phyloP scores from a whole-genome alignment of 2,113 vertebrate species.

The sheep (Ovis aries) region DNA sequence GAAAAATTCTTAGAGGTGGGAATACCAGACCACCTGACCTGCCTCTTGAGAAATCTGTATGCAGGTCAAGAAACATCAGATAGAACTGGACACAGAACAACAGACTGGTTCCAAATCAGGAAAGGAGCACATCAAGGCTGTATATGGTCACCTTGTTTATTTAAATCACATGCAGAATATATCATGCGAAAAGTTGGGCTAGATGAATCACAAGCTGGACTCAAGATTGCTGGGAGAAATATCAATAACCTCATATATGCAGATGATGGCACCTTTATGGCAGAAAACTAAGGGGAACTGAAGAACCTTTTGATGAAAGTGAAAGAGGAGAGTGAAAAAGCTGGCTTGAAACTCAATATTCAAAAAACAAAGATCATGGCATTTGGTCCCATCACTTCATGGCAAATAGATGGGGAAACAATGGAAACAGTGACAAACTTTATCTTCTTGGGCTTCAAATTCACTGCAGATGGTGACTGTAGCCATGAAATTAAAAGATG shows the following conservation, averaged over 20 bases:
- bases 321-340: neutral
- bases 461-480: neutral
- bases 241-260: neutral
- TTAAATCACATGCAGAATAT: neutral
- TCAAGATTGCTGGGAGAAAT: neutral
- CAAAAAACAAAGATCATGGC: neutral
- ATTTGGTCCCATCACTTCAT: neutral
- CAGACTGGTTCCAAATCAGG: neutral
- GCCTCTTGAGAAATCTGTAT: neutral
- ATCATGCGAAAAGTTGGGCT: rapidly evolving
- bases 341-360: neutral
- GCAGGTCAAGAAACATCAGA: neutral
- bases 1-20: neutral
- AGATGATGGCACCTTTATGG: neutral
- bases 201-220: neutral
- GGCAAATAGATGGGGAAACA: neutral
- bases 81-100: neutral
- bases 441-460: neutral
- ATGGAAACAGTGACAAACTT: neutral
- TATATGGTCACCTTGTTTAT: neutral
- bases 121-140: neutral
- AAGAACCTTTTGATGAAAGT: neutral
- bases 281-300: neutral
- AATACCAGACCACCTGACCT: neutral
- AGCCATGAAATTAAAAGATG: neutral